Base-by-base conservation (phyloP, 2,113 vertebrate species). In the Cebidichthys violaceus region DNA sequence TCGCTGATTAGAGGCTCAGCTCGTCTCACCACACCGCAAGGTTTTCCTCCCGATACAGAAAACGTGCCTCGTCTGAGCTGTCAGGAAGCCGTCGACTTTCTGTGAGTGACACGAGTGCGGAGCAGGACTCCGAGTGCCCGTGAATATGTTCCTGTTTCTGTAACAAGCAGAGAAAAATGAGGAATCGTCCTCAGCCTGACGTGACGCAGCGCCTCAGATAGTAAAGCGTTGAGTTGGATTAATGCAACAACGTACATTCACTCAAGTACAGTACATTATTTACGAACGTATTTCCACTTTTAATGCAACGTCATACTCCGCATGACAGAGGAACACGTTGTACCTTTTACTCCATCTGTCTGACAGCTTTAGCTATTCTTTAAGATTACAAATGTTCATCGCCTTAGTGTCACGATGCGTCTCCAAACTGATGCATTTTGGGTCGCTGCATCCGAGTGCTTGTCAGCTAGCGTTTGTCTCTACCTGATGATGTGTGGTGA, bases 1-100 rank as follows among this genome's bases (percentile, higher is more conserved):
- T 77, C 47, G 31, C 70, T 83, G 82, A 90, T 90, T 80, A 86
- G 81, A 71, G 71, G 73, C 72, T 83, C 70, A 73, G 17, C 57
- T 68, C 41, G 24, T 68, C 59, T 74, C 18, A 43, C 39, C 24
- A 37, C 4, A 20, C 52, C 47, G 22, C 67, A 74, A 52, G 43
- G 17, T 66, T 88, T 79, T 64, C 45, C 69, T 70, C 60, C 52
- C 24, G 64, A 57, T 66, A 64, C 52, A 45, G 24, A 75, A 84
- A 87, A 76, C 67, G 31, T 35, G 75, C 10, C 78, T 81, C 59
- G 50, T 66, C 68, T 35, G 62, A 88, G 75, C 73, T 67, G 79
- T 86, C 77, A 76, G 67, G 20, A 74, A 82, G 27, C 54, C 69
- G 70, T 68, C 41, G 20, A 55, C 65, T 75, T 80, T 71, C 54